Conservation (phyloP, 2,797 vertebrate genomes). For the Labroides dimidiatus region DNA sequence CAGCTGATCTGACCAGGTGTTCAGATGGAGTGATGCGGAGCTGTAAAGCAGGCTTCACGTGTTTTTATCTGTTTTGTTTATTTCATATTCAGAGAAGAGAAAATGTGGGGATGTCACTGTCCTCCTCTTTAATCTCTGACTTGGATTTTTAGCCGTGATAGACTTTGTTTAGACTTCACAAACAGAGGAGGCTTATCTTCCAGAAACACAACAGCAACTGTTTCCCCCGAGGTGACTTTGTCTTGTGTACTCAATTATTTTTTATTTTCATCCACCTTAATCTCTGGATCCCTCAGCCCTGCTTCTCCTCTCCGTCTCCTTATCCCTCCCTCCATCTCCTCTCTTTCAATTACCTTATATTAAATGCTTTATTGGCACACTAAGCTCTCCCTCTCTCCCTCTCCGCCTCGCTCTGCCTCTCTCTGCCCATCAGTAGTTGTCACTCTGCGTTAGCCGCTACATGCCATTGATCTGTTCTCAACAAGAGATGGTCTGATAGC, state of each 20-base stretch:
- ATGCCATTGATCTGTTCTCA: slow-evolving; percentile 75
- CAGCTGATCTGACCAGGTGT: too few relatives aligned
- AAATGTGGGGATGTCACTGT: too few relatives aligned
- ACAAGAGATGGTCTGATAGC: slow-evolving; percentile 72
- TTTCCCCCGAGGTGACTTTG: slow-evolving; percentile 22
- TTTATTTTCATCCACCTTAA: slow-evolving; percentile 3
- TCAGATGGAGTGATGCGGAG: too few relatives aligned
- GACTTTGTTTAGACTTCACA: background rate
- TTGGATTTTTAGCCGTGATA: too few relatives aligned
- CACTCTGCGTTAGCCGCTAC: slow-evolving; percentile 74
- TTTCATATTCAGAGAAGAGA: too few relatives aligned
- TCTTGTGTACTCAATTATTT: background rate
- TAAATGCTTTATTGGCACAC: slow-evolving; percentile 69
- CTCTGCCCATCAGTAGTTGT: slow-evolving; percentile 70
- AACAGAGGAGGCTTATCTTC: background rate
- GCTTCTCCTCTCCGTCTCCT: slow-evolving; percentile 2
- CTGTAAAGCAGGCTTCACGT: too few relatives aligned
- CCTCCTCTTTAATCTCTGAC: too few relatives aligned
- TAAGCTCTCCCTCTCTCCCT: slow-evolving; percentile 26
- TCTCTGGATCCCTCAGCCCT: slow-evolving; percentile 14
- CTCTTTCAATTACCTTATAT: slow-evolving; percentile 71
- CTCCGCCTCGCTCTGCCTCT: slow-evolving; percentile 10
- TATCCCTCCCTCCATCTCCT: slow-evolving; percentile 38
- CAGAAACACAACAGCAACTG: slow-evolving; percentile 1
- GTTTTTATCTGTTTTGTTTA: too few relatives aligned